Evolutionary conservation across 2,113 vertebrate species (phyloP), one percentile per base, ranked within the genome.

Genomic region (Tursiops truncatus): DNA sequence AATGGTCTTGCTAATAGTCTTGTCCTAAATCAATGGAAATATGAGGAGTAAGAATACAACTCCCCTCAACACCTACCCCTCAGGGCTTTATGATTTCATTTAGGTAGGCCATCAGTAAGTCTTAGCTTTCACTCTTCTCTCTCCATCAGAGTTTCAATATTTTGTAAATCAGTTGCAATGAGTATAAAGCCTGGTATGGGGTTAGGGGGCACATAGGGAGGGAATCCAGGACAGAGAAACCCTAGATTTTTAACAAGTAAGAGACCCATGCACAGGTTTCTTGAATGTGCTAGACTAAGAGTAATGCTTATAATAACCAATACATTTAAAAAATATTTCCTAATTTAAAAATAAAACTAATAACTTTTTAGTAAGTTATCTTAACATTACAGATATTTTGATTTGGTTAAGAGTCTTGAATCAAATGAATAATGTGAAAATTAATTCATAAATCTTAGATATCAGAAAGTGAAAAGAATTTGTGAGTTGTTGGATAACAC

Each of bases 271-370:
- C 26, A 38, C 26, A 70, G 21, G 8, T 0, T 0, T 84, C 58
- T 79, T 70, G 41, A 73, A 33, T 23, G 15, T 68, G 12, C 36
- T 91, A 73, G 44, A 56, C 36, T 85, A 21, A 84, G 80, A 80
- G 76, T 41, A 53, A 67, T 50, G 18, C 36, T 3, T 68, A 11
- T 60, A 65, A 74, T 71, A 67, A 86, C 25, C 56, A 80, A 53
- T 38, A 50, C 10, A 31, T 44, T 60, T 65, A 0, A 2, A 56
- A 56, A 63, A 53, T 20, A 25, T 14, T 83, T 76, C 2, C 33
- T 25, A 68, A 60, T 77, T 93, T 82, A 8, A 94, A 95, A 94
- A 65, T 53, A 93, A 96, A 71, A 76, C 21, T 60, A 31, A 71
- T 7, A 94, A n/a, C 17, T 92, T 96, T 97, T 83, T 67, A 44